These are phyloP conservation scores for Allolobophora icterica DNA, from an alignment of 2,888 invertebrate genomes.

Conservation along the genomic window DNA sequence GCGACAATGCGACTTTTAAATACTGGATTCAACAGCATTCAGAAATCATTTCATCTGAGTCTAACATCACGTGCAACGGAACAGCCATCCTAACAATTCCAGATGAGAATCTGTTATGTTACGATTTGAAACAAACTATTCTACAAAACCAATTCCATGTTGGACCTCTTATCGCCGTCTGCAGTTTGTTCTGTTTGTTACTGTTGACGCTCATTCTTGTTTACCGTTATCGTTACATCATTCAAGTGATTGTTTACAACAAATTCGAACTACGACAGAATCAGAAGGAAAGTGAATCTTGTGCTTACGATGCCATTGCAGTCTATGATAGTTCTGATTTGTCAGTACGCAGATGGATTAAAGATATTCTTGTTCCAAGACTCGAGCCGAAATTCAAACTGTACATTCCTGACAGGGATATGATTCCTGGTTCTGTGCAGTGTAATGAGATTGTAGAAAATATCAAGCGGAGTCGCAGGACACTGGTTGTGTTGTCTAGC, in stretches of 20 bases:
- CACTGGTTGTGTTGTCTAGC: background rate
- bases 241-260: background rate
- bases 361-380: background rate
- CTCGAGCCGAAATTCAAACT: background rate
- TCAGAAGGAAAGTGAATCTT: background rate
- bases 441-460: background rate
- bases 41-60: background rate
- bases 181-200: background rate
- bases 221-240: background rate
- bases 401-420: background rate
- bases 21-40: conserved; percentile 23
- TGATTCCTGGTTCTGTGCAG: background rate
- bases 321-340: background rate
- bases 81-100: background rate
- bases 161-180: background rate
- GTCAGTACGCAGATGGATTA: background rate
- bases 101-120: background rate
- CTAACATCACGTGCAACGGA: background rate
- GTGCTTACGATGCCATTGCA: background rate
- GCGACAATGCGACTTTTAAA: conserved; percentile 21
- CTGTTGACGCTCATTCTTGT: background rate
- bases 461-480: background rate
- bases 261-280: background rate
- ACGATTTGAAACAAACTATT: background rate
- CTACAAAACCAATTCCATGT: background rate